Base-by-base conservation (phyloP, 2,113 vertebrate species). In the Clarias gariepinus region DNA sequence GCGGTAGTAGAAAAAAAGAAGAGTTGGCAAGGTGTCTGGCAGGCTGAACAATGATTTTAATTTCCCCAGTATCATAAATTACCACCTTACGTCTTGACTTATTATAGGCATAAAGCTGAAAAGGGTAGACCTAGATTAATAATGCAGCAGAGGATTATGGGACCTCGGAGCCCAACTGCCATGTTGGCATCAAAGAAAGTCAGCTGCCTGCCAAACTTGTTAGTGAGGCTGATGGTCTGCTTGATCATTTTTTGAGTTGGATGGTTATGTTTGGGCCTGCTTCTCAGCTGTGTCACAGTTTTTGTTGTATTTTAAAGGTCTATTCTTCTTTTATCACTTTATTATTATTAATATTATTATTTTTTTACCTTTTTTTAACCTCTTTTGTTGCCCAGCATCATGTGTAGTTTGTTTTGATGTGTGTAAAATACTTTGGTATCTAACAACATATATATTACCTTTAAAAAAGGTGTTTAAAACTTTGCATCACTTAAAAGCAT, bases 31-130 rank as follows among this genome's bases (percentile, higher is more conserved):
- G 91, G 91, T 90, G 91, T 91, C 91, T 91, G 87, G 89, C 81
- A 89, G 88, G 76, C 88, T 87, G 87, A 86, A 89, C 90, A 90
- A 91, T 91, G 90, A 91, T 90, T 92, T 91, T 92, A 92, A 92
- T 92, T 91, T 91, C 85, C 90, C 82, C 60, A 74, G 88, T 86
- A 85, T 90, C 90, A 91, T 92, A 91, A 92, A 92, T 92, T 91
- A 92, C 87, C 77, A 69, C 86, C 80, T 82, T 89, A 88, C 81
- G 86, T 91, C 90, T 91, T 87, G 86, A 88, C 91, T 90, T 91
- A 91, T 91, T 90, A 89, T 88, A 88, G 86, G 87, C 89, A 90
- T 91, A 92, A 91, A 91, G 89, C 86, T 88, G 89, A 91, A 91
- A 91, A 89, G 91, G 91, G 91, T 89, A 91, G 88, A 87, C 79